A percentile compares a stretch with the other conserved stretches of the same genome.
Conservation (phyloP, 2,797 vertebrate genomes). For the Melanotaenia maccullochi region DNA sequence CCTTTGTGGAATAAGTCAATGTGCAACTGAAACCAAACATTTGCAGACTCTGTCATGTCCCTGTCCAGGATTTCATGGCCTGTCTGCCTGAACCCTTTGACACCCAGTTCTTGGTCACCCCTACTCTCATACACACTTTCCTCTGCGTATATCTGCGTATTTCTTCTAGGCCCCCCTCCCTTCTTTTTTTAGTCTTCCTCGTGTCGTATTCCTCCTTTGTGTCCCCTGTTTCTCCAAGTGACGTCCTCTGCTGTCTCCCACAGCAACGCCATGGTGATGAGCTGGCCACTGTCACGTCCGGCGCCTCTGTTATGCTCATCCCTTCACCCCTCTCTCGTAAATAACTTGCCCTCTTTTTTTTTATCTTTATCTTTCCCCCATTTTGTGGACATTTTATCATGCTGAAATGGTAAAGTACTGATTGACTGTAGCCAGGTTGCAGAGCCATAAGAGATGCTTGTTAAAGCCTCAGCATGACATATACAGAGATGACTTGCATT, state of each 20-base stretch:
- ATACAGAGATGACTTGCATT: slow-evolving; percentile 58
- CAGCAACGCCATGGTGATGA: slow-evolving; percentile 85
- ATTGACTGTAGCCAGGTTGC: slow-evolving; percentile 73
- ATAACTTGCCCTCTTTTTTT: slow-evolving; percentile 78
- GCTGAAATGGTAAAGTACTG: slow-evolving; percentile 49
- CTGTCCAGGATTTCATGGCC: slow-evolving; percentile 24
- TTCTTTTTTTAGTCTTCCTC: slow-evolving; percentile 57
- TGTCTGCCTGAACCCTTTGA: slow-evolving; percentile 68
- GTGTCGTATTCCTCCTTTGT: slow-evolving; percentile 79
- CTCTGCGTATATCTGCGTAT: slow-evolving; percentile 55
- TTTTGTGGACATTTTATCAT: slow-evolving; percentile 73
- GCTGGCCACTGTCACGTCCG: slow-evolving; percentile 81
- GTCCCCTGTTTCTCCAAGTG: slow-evolving; percentile 79
- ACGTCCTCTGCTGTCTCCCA: slow-evolving; percentile 84
- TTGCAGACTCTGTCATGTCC: slow-evolving; percentile 26
- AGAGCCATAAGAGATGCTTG: slow-evolving; percentile 63
- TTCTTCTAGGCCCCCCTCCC: slow-evolving; percentile 47
- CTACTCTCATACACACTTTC: slow-evolving; percentile 37
- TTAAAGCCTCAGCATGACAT: slow-evolving; percentile 70
- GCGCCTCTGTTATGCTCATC: slow-evolving; percentile 82
- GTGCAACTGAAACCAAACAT: slow-evolving; percentile 44
- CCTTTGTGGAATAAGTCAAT: slow-evolving; percentile 6
- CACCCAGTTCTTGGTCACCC: slow-evolving; percentile 47
- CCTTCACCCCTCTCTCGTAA: slow-evolving; percentile 81
- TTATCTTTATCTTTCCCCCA: slow-evolving; percentile 71